A percentile compares a stretch with the other conserved stretches of the same genome.
Evolutionary conservation across 2,113 vertebrate genomes (phyloP).

Genomic region (Okapia johnstoni): DNA sequence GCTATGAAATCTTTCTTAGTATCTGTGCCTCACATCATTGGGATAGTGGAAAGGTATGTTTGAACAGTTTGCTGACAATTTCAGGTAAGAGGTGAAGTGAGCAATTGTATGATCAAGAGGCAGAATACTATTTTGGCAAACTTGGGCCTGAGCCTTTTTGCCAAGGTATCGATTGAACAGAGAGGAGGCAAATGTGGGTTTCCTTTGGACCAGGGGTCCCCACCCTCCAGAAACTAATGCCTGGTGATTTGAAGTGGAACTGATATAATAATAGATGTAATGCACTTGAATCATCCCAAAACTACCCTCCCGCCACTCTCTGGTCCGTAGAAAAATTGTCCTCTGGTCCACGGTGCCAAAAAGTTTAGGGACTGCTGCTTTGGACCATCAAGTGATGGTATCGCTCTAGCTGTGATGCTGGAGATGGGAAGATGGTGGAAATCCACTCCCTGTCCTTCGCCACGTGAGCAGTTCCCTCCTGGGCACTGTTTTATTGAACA

Average conservation of each 20-base stretch:
- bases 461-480: fast-evolving
- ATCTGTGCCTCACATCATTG: background rate
- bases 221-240: background rate
- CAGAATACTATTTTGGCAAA: background rate
- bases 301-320: fast-evolving
- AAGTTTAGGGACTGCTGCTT: background rate
- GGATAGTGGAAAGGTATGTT: background rate
- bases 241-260: background rate
- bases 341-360: background rate
- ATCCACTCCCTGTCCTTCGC: background rate
- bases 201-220: background rate
- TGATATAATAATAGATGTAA: background rate
- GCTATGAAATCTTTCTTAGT: background rate
- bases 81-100: background rate
- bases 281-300: background rate
- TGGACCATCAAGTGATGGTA: background rate
- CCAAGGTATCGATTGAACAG: background rate
- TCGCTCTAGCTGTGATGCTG: background rate
- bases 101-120: background rate
- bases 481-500: background rate
- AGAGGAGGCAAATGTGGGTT: background rate
- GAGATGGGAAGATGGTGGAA: background rate
- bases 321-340: background rate
- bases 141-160: background rate
- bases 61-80: background rate